Conservation (phyloP, 1,140 invertebrate genomes). For the Drosophila tropicalis region DNA sequence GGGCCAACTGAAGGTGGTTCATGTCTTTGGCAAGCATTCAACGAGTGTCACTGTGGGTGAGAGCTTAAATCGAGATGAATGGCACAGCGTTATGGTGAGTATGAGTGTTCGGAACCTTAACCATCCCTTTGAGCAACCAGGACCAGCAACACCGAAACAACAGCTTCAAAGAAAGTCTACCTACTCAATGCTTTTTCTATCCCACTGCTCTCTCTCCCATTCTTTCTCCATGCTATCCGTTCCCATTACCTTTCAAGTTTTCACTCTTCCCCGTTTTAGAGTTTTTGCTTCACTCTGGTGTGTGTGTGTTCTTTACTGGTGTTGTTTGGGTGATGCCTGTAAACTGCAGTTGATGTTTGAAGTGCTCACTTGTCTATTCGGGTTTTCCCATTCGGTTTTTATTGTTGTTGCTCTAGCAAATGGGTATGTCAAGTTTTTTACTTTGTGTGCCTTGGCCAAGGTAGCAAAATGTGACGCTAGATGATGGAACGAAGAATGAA, state of each 20-base stretch:
- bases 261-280: not conserved
- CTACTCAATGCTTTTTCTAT: not conserved
- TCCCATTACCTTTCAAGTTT: conserved; percentile 10
- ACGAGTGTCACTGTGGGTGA: conserved; percentile 94
- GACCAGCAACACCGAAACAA: not conserved
- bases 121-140: not conserved
- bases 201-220: not conserved
- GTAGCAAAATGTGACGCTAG: not conserved
- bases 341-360: conserved; percentile 40
- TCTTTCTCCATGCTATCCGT: not conserved
- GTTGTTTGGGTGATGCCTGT: conserved; percentile 1
- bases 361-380: conserved; percentile 23
- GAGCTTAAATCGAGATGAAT: conserved; percentile 93
- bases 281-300: not conserved
- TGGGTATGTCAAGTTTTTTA: conserved; percentile 18
- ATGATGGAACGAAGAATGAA: not conserved
- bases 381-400: conserved; percentile 32
- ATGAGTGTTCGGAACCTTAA: not conserved
- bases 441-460: not conserved
- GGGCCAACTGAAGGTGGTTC: conserved; percentile 94
- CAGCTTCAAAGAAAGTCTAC: not conserved
- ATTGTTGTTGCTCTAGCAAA: conserved; percentile 3
- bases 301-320: not conserved
- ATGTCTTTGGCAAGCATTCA: conserved; percentile 93
- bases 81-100: conserved; percentile 92